Evolutionary conservation across 2,113 vertebrate species (phyloP), one percentile per base, ranked within the genome.

Genomic region (Hyperoodon ampullatus): DNA sequence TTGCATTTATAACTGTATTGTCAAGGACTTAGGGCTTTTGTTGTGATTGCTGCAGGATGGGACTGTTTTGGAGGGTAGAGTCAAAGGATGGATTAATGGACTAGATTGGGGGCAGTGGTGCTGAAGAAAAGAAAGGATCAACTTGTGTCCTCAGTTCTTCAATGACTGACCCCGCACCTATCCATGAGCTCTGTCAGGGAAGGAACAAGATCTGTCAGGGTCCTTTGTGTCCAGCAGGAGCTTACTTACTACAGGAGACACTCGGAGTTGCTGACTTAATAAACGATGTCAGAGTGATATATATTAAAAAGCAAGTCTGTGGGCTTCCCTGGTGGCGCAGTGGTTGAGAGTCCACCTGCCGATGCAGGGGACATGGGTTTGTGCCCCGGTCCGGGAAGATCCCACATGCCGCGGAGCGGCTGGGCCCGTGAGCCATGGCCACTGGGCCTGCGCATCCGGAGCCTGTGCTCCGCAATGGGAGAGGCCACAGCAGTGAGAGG

Each of bases 221-320:
- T 77, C 4, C 68, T 75, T 12, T 66, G 60, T 60, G 70, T 70
- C 21, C 42, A 94, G 58, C 28, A 89, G 42, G 81, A 39, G 55
- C n/a, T 81, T 66, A 2, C 55, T 93, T 72, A 55, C 47, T 89
- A 8, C 47, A 80, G 77, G 35, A 94, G 44, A 95, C 6, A 33
- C 60, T 88, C 11, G 61, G 21, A 92, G 71, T 68, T 89, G 10
- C 47, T 81, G 8, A 94, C 94, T 85, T 74, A 89, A 85, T 42
- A 50, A 94, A 77, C 1, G 10, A 35, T 12, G 30, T 50, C 74
- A 95, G 80, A 86, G 28, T 24, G 16, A 75, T n/a, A 44, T n/a
- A 90, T 53, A 81, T 96, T 68, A 42, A 85, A 80, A 89, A 95
- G 55, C n/a, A 88, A 75, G 42, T 87, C 47, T 77, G 70, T 39